Base-by-base conservation (phyloP, 1,140 invertebrate species). In the Lucilia cuprina region DNA sequence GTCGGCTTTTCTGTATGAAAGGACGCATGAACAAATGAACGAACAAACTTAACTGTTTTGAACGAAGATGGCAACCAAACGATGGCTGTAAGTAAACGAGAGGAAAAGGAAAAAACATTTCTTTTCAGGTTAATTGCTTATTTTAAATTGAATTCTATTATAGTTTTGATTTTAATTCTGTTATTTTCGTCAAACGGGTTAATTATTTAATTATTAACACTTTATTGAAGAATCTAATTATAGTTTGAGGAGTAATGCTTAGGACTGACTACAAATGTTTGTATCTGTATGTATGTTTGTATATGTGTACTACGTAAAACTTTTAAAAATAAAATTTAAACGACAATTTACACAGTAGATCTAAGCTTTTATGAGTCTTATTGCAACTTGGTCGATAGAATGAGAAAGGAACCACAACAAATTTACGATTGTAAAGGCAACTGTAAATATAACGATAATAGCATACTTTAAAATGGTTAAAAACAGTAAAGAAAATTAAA, bases 131-230 rank as follows among this genome's bases (percentile, higher is more conserved):
- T 70, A 70, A 70, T 70, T 70, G 65, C n/a, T 70, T 60, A 60
- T 60, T 60, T 70, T 70, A 70, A 70, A 70, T 70, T 70, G n/a
- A 70, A 70, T 70, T 70, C 65, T 25, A 70, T 70, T 70, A 70
- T 70, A 70, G 65, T 70, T 70, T 70, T 70, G n/a, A 19, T 70
- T 70, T 70, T 17, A 60, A n/a, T 60, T 60, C 50, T 21, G 60
- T 70, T 70, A 70, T 70, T 25, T 25, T 70, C 55, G 65, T 70
- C 65, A 70, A 25, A 70, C n/a, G 65, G 19, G 65, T 70, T 70
- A 70, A 70, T 70, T 70, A 70, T 70, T 70, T 19, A 70, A 70
- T 70, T 70, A 70, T 70, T 70, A 70, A 70, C 65, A 70, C 65
- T 70, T 25, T 70, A 70, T 70, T 70, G 65, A 70, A 70, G 65